Conservation (phyloP, 2,888 invertebrate species). For the Caradrina clavipalpis region DNA sequence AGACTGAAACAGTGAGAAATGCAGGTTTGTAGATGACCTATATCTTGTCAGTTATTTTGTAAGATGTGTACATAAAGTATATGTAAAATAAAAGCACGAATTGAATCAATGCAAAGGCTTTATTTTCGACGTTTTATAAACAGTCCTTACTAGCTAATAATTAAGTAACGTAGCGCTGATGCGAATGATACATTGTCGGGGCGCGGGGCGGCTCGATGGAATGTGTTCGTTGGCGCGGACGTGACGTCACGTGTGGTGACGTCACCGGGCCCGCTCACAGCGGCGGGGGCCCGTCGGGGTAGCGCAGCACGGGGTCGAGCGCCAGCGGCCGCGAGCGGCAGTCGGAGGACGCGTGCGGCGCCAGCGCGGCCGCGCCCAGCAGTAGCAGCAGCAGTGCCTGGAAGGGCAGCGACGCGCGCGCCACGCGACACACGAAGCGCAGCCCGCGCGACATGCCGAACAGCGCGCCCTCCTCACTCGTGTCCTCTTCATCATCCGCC, state of each 20-base stretch:
- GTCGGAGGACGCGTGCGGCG: constrained; percentile 96
- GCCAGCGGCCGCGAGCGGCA: constrained; percentile 94
- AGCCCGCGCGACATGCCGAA: constrained; percentile 92
- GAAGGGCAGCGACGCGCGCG: constrained; percentile 97
- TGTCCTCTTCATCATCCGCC: constrained; percentile 69
- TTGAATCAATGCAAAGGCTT: constrained; percentile 89
- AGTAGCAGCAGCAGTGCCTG: constrained; percentile 98
- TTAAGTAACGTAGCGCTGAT: constrained; percentile 89
- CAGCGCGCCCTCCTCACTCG: constrained; percentile 75
- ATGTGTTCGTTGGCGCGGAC: constrained; percentile 52
- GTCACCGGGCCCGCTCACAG: constrained; percentile 78
- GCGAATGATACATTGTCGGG: constrained; percentile 68
- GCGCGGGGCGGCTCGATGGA: constrained; percentile 54
- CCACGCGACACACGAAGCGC: constrained; percentile 96
- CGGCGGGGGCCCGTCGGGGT: constrained; percentile 98
- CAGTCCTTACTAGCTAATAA: constrained; percentile 86
- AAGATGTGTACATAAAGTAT: constrained; percentile 42
- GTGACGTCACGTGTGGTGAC: not conserved
- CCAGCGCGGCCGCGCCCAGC: constrained; percentile 97
- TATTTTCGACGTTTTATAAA: constrained; percentile 85
- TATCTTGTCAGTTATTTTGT: constrained; percentile 18
- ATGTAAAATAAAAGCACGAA: constrained; percentile 74
- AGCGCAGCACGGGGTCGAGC: constrained; percentile 96
- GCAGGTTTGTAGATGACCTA: constrained; percentile 23
- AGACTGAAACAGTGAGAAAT: constrained; percentile 22